Evolutionary conservation across 2,113 vertebrate genomes (phyloP).

Genomic region (Bubalus kerabau): DNA sequence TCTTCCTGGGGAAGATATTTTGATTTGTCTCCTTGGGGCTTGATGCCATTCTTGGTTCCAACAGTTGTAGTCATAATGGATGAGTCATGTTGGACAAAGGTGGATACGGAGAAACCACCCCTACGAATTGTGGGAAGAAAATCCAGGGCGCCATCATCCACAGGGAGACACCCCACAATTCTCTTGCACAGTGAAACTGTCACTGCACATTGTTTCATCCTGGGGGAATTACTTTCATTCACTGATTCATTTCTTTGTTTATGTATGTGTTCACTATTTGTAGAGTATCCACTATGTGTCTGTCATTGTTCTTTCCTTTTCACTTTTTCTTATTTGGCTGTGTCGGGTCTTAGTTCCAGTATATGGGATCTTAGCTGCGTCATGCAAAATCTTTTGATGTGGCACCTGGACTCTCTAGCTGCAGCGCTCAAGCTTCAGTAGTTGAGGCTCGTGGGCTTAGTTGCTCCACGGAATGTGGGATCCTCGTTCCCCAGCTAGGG

Average conservation of each 20-base stretch:
- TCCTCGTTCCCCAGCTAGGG: not conserved
- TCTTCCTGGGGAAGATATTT: not conserved
- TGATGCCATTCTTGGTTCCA: not conserved
- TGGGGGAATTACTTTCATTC: not conserved
- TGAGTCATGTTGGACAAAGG: not conserved
- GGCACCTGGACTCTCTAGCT: not conserved
- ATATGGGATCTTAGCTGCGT: not conserved
- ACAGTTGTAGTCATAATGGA: not conserved
- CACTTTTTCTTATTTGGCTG: not conserved
- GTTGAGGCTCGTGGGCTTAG: not conserved
- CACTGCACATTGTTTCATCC: not conserved
- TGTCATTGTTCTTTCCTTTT: not conserved
- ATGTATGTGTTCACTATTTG: not conserved
- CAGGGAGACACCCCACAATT: not conserved
- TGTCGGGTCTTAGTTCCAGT: not conserved
- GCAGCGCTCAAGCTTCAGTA: not conserved
- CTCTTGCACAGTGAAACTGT: not conserved
- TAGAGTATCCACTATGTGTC: not conserved
- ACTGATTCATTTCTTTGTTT: not conserved
- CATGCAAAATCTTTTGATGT: not conserved
- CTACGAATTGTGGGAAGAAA: not conserved
- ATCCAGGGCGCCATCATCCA: rapidly evolving
- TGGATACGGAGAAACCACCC: not conserved
- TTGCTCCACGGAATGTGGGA: not conserved
- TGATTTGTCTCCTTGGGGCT: no score